Percentiles rank a stretch among this genome's conserved stretches.
Evolutionary conservation across 1,140 invertebrate genomes (phyloP).

Genomic region (Panagrolaimus sp.): DNA sequence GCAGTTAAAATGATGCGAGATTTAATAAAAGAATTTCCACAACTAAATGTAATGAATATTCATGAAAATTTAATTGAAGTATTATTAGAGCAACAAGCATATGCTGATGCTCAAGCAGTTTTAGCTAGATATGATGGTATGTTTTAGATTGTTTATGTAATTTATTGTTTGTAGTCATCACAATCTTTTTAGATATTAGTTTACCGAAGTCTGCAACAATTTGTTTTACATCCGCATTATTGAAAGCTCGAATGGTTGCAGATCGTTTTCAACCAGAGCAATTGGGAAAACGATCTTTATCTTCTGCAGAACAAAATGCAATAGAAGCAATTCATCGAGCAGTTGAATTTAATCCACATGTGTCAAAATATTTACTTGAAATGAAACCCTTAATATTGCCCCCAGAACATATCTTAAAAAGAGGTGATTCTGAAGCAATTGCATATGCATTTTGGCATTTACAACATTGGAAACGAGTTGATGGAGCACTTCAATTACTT

Average conservation of each 20-base stretch:
- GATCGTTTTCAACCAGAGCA: constrained; percentile 79
- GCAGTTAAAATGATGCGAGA: constrained; percentile 94
- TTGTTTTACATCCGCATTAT: constrained; percentile 86
- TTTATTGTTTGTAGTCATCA: too few relatives aligned
- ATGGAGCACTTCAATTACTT: constrained; percentile 86
- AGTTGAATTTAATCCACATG: constrained; percentile 97
- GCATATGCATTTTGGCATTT: constrained; percentile 94
- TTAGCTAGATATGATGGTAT: constrained; percentile 82
- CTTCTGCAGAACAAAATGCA: constrained; percentile 81
- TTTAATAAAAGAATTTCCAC: constrained; percentile 88
- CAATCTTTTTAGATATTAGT: constrained; percentile 71
- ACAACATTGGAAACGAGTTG: constrained; percentile 83
- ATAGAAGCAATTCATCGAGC: constrained; percentile 93
- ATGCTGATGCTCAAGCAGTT: constrained; percentile 91
- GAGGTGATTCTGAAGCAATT: constrained; percentile 94
- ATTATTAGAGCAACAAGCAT: constrained; percentile 86
- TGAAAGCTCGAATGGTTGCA: constrained; percentile 83
- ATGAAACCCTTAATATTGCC: constrained; percentile 90
- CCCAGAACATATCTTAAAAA: constrained; percentile 89
- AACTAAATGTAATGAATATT: constrained; percentile 87
- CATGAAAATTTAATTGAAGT: constrained; percentile 96
- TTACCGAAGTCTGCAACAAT: constrained; percentile 93
- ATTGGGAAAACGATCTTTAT: constrained; percentile 77
- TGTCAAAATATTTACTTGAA: constrained; percentile 93
- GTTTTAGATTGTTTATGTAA: constrained; percentile 19